A percentile compares a stretch with the other conserved stretches of the same genome.
Evolutionary conservation across 1,140 invertebrate genomes (phyloP).

Genomic region (Pseudoatta argentina): DNA sequence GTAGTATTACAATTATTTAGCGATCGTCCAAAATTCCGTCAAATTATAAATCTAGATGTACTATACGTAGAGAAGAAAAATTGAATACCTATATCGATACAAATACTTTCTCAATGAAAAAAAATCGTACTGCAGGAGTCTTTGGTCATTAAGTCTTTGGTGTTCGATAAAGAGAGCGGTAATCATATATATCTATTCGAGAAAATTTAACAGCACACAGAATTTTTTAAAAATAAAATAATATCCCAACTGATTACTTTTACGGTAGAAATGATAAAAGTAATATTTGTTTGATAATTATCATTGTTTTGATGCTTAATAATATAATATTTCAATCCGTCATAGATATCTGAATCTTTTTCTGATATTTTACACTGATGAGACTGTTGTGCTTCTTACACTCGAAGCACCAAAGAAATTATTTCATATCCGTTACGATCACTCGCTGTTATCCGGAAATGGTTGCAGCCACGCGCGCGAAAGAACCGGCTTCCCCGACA

Average conservation of each 20-base stretch:
- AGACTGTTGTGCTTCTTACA: background rate
- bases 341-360: background rate
- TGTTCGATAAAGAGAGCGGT: slow-evolving; percentile 7
- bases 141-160: background rate
- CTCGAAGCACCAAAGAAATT: slow-evolving; percentile 14
- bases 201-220: no score
- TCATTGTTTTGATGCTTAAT: background rate
- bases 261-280: background rate
- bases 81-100: background rate
- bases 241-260: background rate
- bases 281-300: slow-evolving; percentile 3
- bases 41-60: background rate
- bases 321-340: background rate
- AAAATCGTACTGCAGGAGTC: background rate
- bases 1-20: slow-evolving; percentile 9
- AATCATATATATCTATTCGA: background rate
- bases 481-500: slow-evolving; percentile 60
- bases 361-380: background rate
- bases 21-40: background rate
- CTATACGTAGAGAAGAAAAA: background rate
- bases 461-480: slow-evolving; percentile 44
- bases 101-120: background rate
- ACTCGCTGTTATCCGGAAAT: slow-evolving; percentile 47
- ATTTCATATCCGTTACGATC: background rate
- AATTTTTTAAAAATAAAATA: background rate